Base-by-base conservation (phyloP, 2,113 vertebrate species). In the Pontoporia blainvillei region DNA sequence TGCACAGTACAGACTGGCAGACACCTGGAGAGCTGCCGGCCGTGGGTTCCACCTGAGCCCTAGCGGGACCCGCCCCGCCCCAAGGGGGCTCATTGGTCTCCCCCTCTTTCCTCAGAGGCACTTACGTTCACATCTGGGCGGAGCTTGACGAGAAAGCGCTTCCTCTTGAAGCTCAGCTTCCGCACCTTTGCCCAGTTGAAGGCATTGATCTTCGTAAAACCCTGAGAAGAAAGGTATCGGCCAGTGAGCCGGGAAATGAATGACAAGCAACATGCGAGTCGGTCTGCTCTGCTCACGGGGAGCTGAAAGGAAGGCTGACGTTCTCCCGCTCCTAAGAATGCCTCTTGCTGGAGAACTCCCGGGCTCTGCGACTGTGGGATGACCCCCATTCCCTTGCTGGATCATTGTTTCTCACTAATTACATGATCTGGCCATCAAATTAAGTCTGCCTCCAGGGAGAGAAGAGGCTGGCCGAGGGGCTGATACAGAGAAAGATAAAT, bases 101-200 rank as follows among this genome's bases (percentile, higher is more conserved):
- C 36, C 61, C 14, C 59, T n/a, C 31, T 36, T 25, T 82, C 23
- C 34, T 0, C 29, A 29, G 8, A 57, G 14, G 13, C 71, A 99
- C 99, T 99, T 98, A 99, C 99, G 44, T 99, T 99, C 41, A 99
- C 98, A 96, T 99, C 99, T 0, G 99, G 99, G 39, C 99, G 99
- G 29, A 99, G 98, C 93, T 99, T 99, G 98, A 99, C 99, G 81
- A 99, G 99, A 98, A 99, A 99, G 59, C 99, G 99, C 93, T 99
- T 99, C 96, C 99, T 99, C 99, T 99, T 99, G 99, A 99, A 99
- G 98, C 99, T 99, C 98, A 99, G 98, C 98, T 99, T 99, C 81
- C 99, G 99, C 93, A 99, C 99, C 98, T 99, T 99, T 81, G 99
- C 99, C 99, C 99, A 99, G 98, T 99, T 99, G 98, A 99, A 99